Evolutionary conservation across 2,113 vertebrate species (phyloP).

Genomic region (Equus przewalskii): DNA sequence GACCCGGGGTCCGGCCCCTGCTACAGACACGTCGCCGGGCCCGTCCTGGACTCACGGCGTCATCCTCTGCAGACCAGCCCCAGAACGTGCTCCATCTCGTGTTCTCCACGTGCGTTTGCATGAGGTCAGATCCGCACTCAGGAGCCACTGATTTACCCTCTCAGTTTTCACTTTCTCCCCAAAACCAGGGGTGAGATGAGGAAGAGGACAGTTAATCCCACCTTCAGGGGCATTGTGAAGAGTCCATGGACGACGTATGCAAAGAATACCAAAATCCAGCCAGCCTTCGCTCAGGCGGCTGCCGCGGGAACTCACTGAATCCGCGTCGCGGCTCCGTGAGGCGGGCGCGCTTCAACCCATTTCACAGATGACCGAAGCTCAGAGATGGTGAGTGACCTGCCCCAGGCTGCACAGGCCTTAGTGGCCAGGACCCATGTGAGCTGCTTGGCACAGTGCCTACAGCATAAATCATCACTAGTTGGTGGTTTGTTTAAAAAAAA

Average conservation of each 20-base stretch:
- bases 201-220: neutral
- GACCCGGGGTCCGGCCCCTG: fast-evolving
- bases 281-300: too few species aligned
- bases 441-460: neutral
- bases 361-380: neutral
- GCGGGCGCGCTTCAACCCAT: neutral
- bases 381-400: neutral
- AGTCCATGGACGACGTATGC: fast-evolving
- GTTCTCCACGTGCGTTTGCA: fast-evolving
- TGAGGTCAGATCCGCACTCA: neutral
- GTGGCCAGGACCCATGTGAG: neutral
- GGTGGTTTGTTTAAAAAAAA: slow-evolving; percentile 10
- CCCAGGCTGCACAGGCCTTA: neutral
- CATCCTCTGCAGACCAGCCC: fast-evolving
- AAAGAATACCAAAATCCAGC: neutral
- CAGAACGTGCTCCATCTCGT: fast-evolving
- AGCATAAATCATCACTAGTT: neutral
- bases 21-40: fast-evolving
- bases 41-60: neutral
- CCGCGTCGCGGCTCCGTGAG: neutral
- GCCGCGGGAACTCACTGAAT: fast-evolving
- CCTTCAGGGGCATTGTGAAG: neutral
- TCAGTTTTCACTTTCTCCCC: neutral
- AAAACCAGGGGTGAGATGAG: neutral
- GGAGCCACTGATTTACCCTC: neutral